Percentiles rank a stretch among this genome's conserved stretches.
Evolutionary conservation across 1,140 invertebrate species (phyloP).

Genomic region (Drosophila kanapiae): DNA sequence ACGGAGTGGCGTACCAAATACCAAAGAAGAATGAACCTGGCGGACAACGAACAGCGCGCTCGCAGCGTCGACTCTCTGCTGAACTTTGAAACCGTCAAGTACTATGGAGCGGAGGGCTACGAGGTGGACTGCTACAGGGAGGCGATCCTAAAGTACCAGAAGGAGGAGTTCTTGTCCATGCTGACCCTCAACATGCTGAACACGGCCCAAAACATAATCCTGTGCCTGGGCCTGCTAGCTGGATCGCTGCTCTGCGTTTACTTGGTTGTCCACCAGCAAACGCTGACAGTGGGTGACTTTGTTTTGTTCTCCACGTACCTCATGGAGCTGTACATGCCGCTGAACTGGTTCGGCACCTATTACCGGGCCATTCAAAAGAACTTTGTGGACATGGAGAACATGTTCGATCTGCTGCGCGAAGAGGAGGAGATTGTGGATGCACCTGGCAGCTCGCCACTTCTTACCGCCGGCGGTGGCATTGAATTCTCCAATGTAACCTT

Average conservation of each 20-base stretch:
- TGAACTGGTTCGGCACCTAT: slow-evolving; percentile 99
- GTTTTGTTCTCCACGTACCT: slow-evolving; percentile 97
- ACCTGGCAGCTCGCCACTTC: slow-evolving; percentile 90
- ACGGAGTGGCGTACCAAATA: slow-evolving; percentile 99
- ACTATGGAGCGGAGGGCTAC: slow-evolving; percentile 96
- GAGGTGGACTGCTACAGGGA: slow-evolving; percentile 94
- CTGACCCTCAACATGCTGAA: slow-evolving; percentile 96
- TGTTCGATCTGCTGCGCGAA: slow-evolving; percentile 97
- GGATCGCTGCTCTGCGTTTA: slow-evolving; percentile 96
- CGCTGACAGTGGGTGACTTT: slow-evolving; percentile 96
- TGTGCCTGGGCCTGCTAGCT: slow-evolving; percentile 93
- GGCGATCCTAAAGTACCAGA: slow-evolving; percentile 93
- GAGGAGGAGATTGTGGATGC: slow-evolving; percentile 94
- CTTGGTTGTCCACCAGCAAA: slow-evolving; percentile 89
- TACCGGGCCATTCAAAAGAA: slow-evolving; percentile 98
- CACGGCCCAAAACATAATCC: slow-evolving; percentile 94
- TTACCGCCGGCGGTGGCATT: slow-evolving; percentile 91
- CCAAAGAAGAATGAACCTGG: slow-evolving; percentile 95
- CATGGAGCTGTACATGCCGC: slow-evolving; percentile 97
- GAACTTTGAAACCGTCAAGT: slow-evolving; percentile 99
- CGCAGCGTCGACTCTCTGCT: slow-evolving; percentile 97
- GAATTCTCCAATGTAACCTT: slow-evolving; percentile 97
- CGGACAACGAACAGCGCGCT: slow-evolving; percentile 96
- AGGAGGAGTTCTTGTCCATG: slow-evolving; percentile 94
- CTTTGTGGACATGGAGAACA: slow-evolving; percentile 99